Evolutionary conservation across 1,140 invertebrate species (phyloP), one percentile per base, ranked within the genome.

Genomic region (Nephila pilipes): DNA sequence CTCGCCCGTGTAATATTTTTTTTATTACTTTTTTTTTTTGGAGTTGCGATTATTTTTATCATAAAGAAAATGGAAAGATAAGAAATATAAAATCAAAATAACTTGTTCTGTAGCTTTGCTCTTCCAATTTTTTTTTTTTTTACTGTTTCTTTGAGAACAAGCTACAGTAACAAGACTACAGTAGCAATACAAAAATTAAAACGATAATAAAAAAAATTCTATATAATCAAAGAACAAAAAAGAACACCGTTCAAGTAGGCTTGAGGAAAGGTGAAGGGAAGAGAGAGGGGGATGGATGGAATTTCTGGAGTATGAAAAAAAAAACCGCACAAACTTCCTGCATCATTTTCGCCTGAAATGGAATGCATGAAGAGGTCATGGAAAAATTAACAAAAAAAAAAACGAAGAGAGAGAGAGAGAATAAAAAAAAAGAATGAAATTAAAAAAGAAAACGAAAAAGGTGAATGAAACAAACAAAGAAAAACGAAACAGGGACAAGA

Each of bases 291-390:
- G 57, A 36, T n/a, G 54, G 38, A 36, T 57, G 29, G 55, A 90
- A 81, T 81, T 90, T 90, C 32, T 81, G 32, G 75, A 90, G 79
- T 81, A 83, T 54, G 60, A 83, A 83, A 90, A 90, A 83, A 79
- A 89, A 89, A 79, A 46, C 54, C 54, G n/a, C 32, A 46, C 36
- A 83, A 90, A 90, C 89, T 90, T 90, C 89, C 89, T 90, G 89
- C 89, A 90, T 90, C 57, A 55, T 90, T 90, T 46, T 90, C 36
- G 79, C 57, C 79, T 90, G 57, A 90, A 90, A 32, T 90, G 89
- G 89, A 81, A 90, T 90, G 89, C 89, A 90, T 63, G 89, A 38
- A 81, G 75, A 90, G 89, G 89, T 90, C 89, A 90, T 25, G 69
- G 69, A 90, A 83, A 90, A 90, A 90, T 54, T 83, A 79, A 88